Base-by-base conservation (phyloP, 2,113 vertebrate species). In the Periophthalmodon schlosseri region DNA sequence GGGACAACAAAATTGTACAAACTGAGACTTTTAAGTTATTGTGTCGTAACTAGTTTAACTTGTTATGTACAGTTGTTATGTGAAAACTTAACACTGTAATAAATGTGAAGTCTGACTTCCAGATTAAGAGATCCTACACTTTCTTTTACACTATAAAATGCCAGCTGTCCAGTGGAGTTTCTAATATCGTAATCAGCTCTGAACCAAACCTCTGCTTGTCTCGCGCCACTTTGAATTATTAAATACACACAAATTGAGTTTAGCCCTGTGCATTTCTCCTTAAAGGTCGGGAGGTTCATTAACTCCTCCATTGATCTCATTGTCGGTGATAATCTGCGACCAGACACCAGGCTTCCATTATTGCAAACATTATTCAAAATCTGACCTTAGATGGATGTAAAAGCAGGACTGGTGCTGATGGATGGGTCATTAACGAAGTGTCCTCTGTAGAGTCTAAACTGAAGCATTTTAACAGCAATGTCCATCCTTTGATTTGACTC, bases 251-350 rank as follows among this genome's bases (percentile, higher is more conserved):
- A 91, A 91, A 91, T 93, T 93, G 84, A 89, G 88, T 90, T 90
- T 83, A 93, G 90, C 85, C 75, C 81, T 80, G 57, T 84, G 79
- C 86, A 66, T 87, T 77, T 87, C 91, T 88, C 88, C 87, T 84
- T 91, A 88, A 94, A 93, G 93, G 94, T 94, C 93, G 91, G 71
- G 44, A 72, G 88, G 91, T 91, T 94, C 92, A 89, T 93, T 93
- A 92, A 90, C 89, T 80, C 83, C 20, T 47, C 77, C 80, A 89
- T 94, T 90, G 93, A 93, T 94, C 89, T 81, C 77, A 80, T 81
- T 73, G 84, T 86, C 82, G 68, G 70, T 75, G 79, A 85, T 87
- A 82, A 87, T 86, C 85, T 86, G 84, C 56, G 87, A 85, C 75
- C 69, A 61, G 68, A 79, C 24, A 36, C 83, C 36, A 28, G 60